phyloP scores from a whole-genome alignment of 1,140 invertebrate genomes.

The Calosoma granatense region DNA sequence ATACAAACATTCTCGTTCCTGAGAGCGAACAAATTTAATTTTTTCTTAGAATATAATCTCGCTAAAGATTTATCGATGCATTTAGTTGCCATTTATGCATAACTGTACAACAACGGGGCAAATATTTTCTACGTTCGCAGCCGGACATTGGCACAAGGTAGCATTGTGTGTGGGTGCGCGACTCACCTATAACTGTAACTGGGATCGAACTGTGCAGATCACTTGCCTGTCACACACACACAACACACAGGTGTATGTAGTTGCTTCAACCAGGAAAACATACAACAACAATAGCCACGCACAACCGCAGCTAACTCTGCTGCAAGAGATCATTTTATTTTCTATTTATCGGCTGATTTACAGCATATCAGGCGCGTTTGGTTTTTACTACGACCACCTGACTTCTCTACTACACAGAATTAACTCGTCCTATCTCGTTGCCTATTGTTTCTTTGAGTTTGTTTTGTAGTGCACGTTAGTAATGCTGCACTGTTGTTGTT shows the following conservation, averaged over 20 bases:
- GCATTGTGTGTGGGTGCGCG: conserved; percentile 1
- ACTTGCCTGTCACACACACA: conserved; percentile 2
- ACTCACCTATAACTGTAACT: not conserved
- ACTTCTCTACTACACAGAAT: no score
- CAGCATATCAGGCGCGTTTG: not conserved
- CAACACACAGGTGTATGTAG: not conserved
- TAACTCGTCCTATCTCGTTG: no score
- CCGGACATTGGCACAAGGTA: not conserved
- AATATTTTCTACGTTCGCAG: not conserved
- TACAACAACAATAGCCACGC: not conserved
- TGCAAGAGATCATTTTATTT: not conserved
- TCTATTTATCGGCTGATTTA: not conserved
- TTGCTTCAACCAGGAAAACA: not conserved
- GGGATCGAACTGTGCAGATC: not conserved
- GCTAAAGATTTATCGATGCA: conserved; percentile 1
- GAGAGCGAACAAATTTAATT: not conserved
- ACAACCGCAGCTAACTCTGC: not conserved
- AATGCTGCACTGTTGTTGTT: not conserved
- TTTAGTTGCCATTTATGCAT: conserved; percentile 8
- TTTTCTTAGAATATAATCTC: not conserved
- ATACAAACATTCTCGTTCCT: not conserved
- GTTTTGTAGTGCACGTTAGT: not conserved
- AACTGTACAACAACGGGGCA: not conserved
- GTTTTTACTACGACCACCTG: no score
- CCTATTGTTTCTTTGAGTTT: no score